Evolutionary conservation across 2,797 vertebrate species (phyloP).

Genomic region (Gambusia yucatana): DNA sequence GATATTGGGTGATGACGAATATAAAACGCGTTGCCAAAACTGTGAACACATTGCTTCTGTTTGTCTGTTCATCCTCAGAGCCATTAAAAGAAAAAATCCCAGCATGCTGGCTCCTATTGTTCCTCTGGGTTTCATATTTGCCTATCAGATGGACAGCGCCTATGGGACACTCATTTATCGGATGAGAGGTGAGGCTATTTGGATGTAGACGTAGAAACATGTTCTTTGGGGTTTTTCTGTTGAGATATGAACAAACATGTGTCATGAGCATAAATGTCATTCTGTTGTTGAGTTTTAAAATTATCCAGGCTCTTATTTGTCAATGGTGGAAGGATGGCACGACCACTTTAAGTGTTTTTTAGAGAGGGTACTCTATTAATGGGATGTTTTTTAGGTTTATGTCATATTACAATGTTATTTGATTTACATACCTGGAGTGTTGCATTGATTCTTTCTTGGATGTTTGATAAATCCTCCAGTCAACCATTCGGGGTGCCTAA

Average conservation of each 20-base stretch:
- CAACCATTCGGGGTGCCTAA: too few species aligned
- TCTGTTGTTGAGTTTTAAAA: neutral
- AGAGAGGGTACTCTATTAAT: too few species aligned
- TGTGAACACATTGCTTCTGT: neutral
- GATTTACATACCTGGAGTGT: neutral
- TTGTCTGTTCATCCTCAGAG: constrained; percentile 68
- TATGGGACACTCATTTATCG: constrained; percentile 88
- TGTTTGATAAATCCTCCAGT: too few species aligned
- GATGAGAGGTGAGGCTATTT: constrained; percentile 82
- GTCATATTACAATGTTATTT: neutral
- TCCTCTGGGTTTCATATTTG: constrained; percentile 86
- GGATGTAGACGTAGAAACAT: neutral
- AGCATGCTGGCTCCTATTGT: constrained; percentile 82
- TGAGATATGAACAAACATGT: neutral
- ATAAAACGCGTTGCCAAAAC: neutral
- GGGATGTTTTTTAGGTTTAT: neutral
- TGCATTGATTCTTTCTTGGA: too few species aligned
- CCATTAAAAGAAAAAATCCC: constrained; percentile 84
- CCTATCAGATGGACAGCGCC: constrained; percentile 87
- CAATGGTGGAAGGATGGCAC: neutral
- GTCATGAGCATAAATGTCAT: neutral
- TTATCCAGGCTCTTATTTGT: neutral
- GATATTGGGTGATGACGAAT: neutral
- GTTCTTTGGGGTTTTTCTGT: neutral
- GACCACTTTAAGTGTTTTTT: neutral